These are phyloP conservation scores for Argyresthia goedartella DNA, from an alignment of 2,888 invertebrate genomes.

Conservation along the genomic window DNA sequence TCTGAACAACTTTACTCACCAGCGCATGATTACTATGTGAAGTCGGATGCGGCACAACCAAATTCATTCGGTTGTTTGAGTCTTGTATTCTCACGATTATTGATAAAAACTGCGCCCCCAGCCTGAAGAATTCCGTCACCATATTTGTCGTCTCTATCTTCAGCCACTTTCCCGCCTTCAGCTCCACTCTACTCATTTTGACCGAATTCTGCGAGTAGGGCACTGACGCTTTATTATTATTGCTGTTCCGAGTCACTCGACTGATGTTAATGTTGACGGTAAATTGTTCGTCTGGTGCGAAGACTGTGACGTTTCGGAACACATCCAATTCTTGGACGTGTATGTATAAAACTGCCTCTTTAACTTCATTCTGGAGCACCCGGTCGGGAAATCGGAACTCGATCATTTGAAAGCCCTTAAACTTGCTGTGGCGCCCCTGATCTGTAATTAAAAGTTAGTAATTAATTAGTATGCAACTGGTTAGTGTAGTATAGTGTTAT, in stretches of 20 bases:
- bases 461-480: too few species aligned
- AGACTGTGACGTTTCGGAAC: slow-evolving; percentile 32
- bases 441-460: slow-evolving; percentile 55
- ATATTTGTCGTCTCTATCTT: slow-evolving; percentile 81
- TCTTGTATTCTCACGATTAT: slow-evolving; percentile 80
- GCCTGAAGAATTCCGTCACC: slow-evolving; percentile 82
- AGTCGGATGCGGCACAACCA: slow-evolving; percentile 78
- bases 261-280: slow-evolving; percentile 51
- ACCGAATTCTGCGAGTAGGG: slow-evolving; percentile 46
- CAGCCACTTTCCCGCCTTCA: slow-evolving; percentile 76
- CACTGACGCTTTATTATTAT: slow-evolving; percentile 51
- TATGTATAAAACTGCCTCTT: slow-evolving; percentile 78
- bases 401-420: slow-evolving; percentile 76
- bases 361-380: slow-evolving; percentile 77
- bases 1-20: slow-evolving; percentile 31
- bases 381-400: slow-evolving; percentile 81
- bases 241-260: slow-evolving; percentile 49
- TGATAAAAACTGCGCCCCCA: slow-evolving; percentile 80
- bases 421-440: slow-evolving; percentile 75
- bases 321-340: slow-evolving; percentile 69
- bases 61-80: slow-evolving; percentile 70
- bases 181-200: slow-evolving; percentile 61
- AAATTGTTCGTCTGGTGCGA: slow-evolving; percentile 41
- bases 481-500: too few species aligned
- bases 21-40: slow-evolving; percentile 64